Evolutionary conservation across 2,113 vertebrate genomes (phyloP).

Genomic region (Acanthochromis polyacanthus): DNA sequence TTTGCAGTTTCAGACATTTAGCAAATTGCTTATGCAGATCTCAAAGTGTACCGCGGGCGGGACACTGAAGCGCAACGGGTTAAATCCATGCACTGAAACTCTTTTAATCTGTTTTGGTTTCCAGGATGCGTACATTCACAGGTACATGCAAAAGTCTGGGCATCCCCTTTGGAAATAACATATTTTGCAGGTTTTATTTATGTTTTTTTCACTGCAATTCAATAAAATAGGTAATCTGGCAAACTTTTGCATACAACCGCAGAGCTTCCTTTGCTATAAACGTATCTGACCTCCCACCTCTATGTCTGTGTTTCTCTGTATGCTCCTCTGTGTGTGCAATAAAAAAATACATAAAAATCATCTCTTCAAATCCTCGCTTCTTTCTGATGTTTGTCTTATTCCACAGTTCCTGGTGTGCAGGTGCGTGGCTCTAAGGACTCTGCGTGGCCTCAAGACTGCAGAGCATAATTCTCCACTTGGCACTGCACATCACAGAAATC

Average conservation of each 20-base stretch:
- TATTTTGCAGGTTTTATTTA: not conserved
- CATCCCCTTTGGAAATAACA: not conserved
- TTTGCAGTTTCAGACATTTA: too few species aligned
- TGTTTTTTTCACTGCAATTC: not conserved
- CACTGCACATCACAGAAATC: constrained; percentile 18
- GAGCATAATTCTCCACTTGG: constrained; percentile 40
- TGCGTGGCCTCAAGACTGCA: constrained; percentile 26
- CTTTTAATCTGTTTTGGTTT: not conserved
- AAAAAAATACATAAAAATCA: too few species aligned
- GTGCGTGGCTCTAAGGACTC: constrained; percentile 47
- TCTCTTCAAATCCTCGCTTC: not conserved
- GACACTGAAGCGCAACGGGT: too few species aligned
- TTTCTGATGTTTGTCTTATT: constrained; percentile 21
- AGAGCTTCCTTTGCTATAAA: not conserved
- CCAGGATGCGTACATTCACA: too few species aligned
- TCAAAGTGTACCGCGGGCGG: too few species aligned
- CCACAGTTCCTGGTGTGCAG: constrained; percentile 37
- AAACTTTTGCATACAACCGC: not conserved
- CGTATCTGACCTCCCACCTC: not conserved
- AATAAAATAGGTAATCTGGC: fast-evolving
- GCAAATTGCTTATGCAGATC: too few species aligned
- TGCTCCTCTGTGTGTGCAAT: not conserved
- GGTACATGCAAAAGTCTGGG: not conserved
- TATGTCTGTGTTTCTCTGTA: not conserved
- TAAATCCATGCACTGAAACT: not conserved